Evolutionary conservation across 2,797 vertebrate genomes (phyloP), one percentile per base, ranked within the genome.

Genomic region (Tragelaphus oryx): DNA sequence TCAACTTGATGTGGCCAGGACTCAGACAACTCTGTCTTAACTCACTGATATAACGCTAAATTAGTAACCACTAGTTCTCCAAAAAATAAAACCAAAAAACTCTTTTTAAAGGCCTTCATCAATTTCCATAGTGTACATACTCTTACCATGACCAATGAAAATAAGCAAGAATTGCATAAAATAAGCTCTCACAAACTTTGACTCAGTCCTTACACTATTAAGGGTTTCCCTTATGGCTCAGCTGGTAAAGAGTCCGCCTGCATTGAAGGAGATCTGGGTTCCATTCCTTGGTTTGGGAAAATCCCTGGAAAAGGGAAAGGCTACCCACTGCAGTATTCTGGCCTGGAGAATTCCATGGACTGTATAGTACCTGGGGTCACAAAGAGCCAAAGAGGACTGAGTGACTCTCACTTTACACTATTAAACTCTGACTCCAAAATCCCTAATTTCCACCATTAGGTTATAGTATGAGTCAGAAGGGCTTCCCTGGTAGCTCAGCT

Each of bases 21-120:
- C 9, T 83, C 65, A 84, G 5, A 24, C 26, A 81, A 18, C 48
- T 59, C 65, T 95, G 48, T 87, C n/a, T 68, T 68, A 44, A 82
- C 6, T 83, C 48, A 83, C 52, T n/a, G 33, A 14, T 52, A 14
- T 46, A 30, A 68, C 44, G 33, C 7, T 17, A 89, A 74, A 33
- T 26, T 22, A 52, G 22, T 71, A 81, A 80, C n/a, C 55, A 48
- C 17, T 9, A 78, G 2, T 26, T 75, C 6, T 50, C 57, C 44
- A 74, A 80, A 78, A 41, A 50, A 2, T 57, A 54, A 71, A 20
- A 2, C 20, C 2, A 80, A 62, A 80, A 20, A 4, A n/a, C 2
- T 7, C 22, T 20, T 44, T 26, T 22, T 60, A 1, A 30, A 37
- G 10, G 16, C 12, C 26, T 62, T 81, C 46, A n/a, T 2, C 22